Evolutionary conservation across 2,888 invertebrate species (phyloP), one percentile per base, ranked within the genome.

Genomic region (Drosophila picticornis): DNA sequence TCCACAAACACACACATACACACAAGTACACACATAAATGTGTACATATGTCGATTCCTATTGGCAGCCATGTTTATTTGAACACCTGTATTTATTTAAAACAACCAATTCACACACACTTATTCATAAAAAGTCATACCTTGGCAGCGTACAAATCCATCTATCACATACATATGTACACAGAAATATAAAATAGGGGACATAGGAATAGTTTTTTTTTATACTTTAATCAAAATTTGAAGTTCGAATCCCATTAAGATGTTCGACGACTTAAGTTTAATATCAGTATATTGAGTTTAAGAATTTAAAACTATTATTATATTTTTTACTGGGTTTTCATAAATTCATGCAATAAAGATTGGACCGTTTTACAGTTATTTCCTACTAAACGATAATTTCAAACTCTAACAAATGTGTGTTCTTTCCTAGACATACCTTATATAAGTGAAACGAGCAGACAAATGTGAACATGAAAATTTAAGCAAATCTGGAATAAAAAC

Each of bases 41-140:
- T 27, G 19, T 32, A 38, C 32, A 32, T 62, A 43, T 38, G 19
- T 46, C 10, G 32, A 43, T 51, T 40, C 29, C 22, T 27, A 50
- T 48, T 65, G 29, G 36, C 27, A 40, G n/a, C 22, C 34, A 16
- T 56, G 29, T 53, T 71, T 85, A 69, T 85, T 85, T 90, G 87
- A 76, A 78, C 90, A 85, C 90, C 85, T 85, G 85, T 90, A 83
- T 85, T 85, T 86, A 66, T 75, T 73, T 68, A 78, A 88, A 75
- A 74, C 65, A 68, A 74, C 27, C 57, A 71, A 40, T 57, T 53
- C 53, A 74, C 36, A 57, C 52, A 65, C 51, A 25, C 48, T 32
- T 46, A 32, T 32, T 22, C 38, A 52, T 31, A 25, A 38, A 29
- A 31, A 29, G 16, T 38, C 60, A 60, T 22, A 25, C 25, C 25